A percentile compares a stretch with the other conserved stretches of the same genome.
Evolutionary conservation across 2,888 invertebrate species (phyloP).

Genomic region (Disparrhopalites patrizii): DNA sequence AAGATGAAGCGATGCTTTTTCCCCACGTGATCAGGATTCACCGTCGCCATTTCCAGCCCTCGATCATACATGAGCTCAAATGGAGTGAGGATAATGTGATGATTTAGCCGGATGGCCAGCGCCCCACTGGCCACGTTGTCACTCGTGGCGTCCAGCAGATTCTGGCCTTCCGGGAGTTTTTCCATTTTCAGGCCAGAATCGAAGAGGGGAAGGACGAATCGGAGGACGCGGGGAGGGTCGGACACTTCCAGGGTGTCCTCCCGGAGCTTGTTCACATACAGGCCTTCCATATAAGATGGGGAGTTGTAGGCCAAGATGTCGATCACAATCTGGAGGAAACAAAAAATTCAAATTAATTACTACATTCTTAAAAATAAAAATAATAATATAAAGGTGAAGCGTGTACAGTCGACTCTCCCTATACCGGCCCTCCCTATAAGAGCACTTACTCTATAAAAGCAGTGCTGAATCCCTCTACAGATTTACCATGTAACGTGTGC

Average conservation of each 20-base stretch:
- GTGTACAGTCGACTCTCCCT: no score
- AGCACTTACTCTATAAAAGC: no score
- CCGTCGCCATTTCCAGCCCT: conserved; percentile 19
- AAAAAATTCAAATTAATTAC: not conserved
- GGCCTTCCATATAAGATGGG: conserved; percentile 50
- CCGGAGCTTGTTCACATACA: conserved; percentile 50
- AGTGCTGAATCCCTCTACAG: no score
- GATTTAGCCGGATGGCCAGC: not conserved
- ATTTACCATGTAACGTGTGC: no score
- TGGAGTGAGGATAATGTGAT: not conserved
- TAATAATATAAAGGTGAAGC: conserved; percentile 49
- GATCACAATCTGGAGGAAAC: conserved; percentile 48
- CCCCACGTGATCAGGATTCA: not conserved
- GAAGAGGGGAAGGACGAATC: conserved; percentile 10
- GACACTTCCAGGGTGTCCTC: conserved; percentile 3
- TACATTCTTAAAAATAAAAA: conserved; percentile 20
- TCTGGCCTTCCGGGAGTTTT: conserved; percentile 3
- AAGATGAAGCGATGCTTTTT: conserved; percentile 1
- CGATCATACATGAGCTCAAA: not conserved
- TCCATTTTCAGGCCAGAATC: not conserved
- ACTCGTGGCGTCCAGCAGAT: not conserved
- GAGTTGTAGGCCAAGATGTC: conserved; percentile 51
- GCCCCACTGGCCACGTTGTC: not conserved
- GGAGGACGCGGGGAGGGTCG: conserved; percentile 4
- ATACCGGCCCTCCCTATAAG: no score